Evolutionary conservation across 2,797 vertebrate genomes (phyloP).

Genomic region (Cryptoblepharus egeriae): DNA sequence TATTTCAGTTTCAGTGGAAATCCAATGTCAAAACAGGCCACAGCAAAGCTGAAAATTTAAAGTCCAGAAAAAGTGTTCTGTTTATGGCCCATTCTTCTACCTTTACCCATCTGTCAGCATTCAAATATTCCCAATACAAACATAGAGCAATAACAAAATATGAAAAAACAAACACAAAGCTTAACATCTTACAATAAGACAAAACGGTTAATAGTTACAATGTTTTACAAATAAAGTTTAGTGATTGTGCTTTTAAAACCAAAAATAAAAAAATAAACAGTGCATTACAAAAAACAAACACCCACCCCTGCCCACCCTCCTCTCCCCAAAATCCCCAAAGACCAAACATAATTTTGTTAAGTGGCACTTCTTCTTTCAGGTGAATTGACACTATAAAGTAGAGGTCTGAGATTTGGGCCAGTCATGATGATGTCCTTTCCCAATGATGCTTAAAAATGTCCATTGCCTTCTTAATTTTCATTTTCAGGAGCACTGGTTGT

Average conservation of each 20-base stretch:
- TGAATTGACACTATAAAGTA: conserved; percentile 90
- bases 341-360: conserved; percentile 86
- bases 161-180: conserved; percentile 74
- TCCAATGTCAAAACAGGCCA: conserved; percentile 71
- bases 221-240: conserved; percentile 99
- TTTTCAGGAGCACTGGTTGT: conserved; percentile 68
- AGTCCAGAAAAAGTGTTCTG: conserved; percentile 69
- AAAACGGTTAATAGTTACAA: conserved; percentile 99
- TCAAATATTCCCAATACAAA: conserved; percentile 88
- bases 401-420: conserved; percentile 80
- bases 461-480: conserved; percentile 63
- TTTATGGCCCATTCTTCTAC: conserved; percentile 73
- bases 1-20: conserved; percentile 68
- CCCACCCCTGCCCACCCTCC: not conserved
- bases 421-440: conserved; percentile 72
- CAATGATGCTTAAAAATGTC: conserved; percentile 76
- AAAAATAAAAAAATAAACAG: conserved; percentile 92
- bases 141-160: conserved; percentile 90
- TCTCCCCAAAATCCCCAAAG: conserved; percentile 56
- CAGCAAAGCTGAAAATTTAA: conserved; percentile 70
- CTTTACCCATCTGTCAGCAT: conserved; percentile 81
- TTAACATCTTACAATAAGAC: conserved; percentile 92
- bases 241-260: conserved; percentile 99
- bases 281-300: conserved; percentile 92
- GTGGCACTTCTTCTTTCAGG: conserved; percentile 91